Evolutionary conservation across 2,888 invertebrate genomes (phyloP).

Genomic region (Willowsia nigromaculata): DNA sequence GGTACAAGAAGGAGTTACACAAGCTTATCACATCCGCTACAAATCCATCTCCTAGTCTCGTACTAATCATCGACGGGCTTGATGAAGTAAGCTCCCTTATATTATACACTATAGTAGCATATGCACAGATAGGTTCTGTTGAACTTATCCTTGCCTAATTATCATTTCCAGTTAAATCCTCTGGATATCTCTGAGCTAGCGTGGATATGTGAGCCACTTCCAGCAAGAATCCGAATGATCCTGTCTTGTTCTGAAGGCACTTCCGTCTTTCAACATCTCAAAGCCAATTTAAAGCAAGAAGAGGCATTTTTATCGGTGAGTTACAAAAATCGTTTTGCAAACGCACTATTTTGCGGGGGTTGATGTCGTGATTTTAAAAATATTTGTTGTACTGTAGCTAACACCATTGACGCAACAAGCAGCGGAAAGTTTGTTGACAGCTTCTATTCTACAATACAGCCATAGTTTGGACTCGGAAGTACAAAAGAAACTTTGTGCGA

Average conservation of each 20-base stretch:
- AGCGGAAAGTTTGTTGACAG: conserved; percentile 82
- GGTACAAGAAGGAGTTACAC: conserved; percentile 85
- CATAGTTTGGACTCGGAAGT: conserved; percentile 85
- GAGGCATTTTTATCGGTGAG: conserved; percentile 77
- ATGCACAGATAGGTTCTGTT: conserved; percentile 66
- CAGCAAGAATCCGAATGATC: conserved; percentile 88
- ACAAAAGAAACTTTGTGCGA: conserved; percentile 83
- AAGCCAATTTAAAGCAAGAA: conserved; percentile 77
- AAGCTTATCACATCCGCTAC: conserved; percentile 82
- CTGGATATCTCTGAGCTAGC: conserved; percentile 84
- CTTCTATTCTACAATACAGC: conserved; percentile 83
- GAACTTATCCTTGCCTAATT: background rate
- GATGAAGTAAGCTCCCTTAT: conserved; percentile 83
- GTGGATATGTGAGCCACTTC: conserved; percentile 89
- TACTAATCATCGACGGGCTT: conserved; percentile 89
- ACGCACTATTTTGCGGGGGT: background rate
- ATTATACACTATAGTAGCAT: background rate
- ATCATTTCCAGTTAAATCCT: conserved; percentile 78
- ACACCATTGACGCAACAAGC: conserved; percentile 82
- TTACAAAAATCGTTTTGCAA: background rate
- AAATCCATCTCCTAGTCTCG: conserved; percentile 83
- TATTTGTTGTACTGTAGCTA: conserved; percentile 79
- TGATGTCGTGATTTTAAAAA: background rate
- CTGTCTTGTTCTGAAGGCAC: conserved; percentile 86
- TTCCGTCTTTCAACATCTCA: conserved; percentile 81